Percentiles rank a stretch among this genome's conserved stretches.
Evolutionary conservation across 2,113 vertebrate species (phyloP).

Genomic region (Trochalopteron elliotii): DNA sequence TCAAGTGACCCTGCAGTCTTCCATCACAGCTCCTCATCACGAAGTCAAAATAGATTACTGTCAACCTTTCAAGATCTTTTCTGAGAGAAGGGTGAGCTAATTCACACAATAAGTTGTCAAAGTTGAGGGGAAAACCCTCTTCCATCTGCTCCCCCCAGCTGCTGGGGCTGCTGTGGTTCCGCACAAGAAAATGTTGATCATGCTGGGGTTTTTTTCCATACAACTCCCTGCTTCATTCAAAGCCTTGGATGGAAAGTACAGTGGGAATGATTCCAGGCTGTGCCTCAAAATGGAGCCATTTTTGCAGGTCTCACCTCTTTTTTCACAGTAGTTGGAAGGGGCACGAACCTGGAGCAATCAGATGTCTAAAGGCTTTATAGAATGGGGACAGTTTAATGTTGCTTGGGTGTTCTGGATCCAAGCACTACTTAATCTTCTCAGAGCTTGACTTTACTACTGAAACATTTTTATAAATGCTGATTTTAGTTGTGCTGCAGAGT

Average conservation of each 20-base stretch:
- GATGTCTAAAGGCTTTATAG: conserved; percentile 32
- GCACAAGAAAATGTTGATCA: neutral
- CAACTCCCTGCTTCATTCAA: neutral
- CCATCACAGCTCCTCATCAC: neutral
- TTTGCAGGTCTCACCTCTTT: conserved; percentile 35
- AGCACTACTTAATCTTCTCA: conserved; percentile 29
- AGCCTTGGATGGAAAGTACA: conserved; percentile 22
- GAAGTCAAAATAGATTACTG: neutral
- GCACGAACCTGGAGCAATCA: conserved; percentile 50
- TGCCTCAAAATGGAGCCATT: neutral
- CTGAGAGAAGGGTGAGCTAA: neutral
- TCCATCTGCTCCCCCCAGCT: neutral
- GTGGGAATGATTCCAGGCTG: neutral
- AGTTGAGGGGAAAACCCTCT: neutral
- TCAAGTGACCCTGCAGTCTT: neutral
- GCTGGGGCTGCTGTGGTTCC: neutral
- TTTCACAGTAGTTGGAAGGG: conserved; percentile 52
- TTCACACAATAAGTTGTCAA: neutral
- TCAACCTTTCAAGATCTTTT: neutral
- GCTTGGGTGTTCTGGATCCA: conserved; percentile 17
- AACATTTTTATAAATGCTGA: neutral
- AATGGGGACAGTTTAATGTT: conserved; percentile 12
- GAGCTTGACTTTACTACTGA: neutral
- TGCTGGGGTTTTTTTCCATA: neutral
- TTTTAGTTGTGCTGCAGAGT: neutral